Base-by-base conservation (phyloP, 2,888 invertebrate species). In the Dicyrtoma fusca region DNA sequence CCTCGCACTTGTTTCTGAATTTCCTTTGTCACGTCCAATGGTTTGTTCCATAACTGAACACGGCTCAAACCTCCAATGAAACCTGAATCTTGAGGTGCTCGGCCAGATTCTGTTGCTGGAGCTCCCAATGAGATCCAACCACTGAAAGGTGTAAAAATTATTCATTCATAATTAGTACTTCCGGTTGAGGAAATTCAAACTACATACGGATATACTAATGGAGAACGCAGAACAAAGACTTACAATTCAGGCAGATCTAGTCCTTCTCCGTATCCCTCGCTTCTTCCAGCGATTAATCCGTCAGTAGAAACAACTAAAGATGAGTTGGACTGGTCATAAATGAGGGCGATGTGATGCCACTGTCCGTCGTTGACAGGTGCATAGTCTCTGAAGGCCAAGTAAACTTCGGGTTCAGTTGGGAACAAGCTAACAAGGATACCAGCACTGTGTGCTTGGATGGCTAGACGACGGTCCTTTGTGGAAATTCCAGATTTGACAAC, bases 1-100 rank as follows among this genome's bases (percentile, higher is more conserved):
- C 94, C 95, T 26, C 95, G 88, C 64, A 84, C 95, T 88, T 95
- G 95, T 82, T 94, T 94, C 81, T 96, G 95, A 76, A 96, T 90
- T 84, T 95, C 95, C 74, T 92, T 92, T 4, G 94, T 94, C 19
- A 95, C 91, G 82, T 96, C 95, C 0, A 97, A 86, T 49, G 94
- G 92, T 59, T 94, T 88, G 81, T 91, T 91, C 97, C 97, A 97
- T 72, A 97, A 89, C 86, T 97, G 95, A 44, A 95, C 92, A 84
- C 96, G 93, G 10, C 95, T 95, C 51, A 97, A 85, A 81, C 94
- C 93, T 34, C 97, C 97, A 86, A 94, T 94, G 89, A 96, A 96
- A n/a, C 95, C 95, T 57, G 90, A 87, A 84, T 94, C 94, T 0
- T 92, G 91, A 82, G 93, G 94, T 0, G 90, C 89, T 81, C 91